These are phyloP conservation scores for Epizoanthus rinbou DNA, from an alignment of 92 coral and sea anemone genomes.

Conservation along the genomic window DNA sequence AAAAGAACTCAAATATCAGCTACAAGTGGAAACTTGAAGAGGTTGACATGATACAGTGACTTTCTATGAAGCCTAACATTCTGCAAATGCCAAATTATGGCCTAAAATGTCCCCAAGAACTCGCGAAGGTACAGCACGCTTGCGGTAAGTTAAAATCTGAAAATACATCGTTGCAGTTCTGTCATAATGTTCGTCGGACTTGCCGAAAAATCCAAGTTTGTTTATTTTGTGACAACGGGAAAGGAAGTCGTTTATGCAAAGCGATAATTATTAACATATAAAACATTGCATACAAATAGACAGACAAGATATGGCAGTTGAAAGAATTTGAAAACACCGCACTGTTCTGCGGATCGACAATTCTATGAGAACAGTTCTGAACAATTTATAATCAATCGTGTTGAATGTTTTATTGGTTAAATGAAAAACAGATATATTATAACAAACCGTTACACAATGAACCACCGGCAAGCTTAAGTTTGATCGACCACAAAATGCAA, in stretches of 20 bases:
- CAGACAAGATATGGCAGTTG: neutral
- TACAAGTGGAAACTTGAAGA: conserved; percentile 31
- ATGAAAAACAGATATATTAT: conserved; percentile 1
- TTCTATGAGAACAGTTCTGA: neutral
- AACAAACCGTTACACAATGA: neutral
- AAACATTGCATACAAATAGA: conserved; percentile 9
- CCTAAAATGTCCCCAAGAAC: neutral
- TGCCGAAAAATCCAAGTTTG: neutral
- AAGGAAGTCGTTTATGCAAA: conserved; percentile 17
- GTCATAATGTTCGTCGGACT: neutral
- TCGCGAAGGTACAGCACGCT: neutral
- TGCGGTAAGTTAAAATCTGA: neutral
- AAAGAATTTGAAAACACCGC: neutral
- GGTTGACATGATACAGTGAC: neutral
- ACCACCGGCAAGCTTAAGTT: conserved; percentile 28
- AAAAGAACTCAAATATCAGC: conserved; percentile 20
- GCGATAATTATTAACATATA: conserved; percentile 30
- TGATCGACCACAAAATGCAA: conserved; percentile 2
- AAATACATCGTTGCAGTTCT: neutral
- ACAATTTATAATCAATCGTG: conserved; percentile 2
- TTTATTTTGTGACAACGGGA: neutral
- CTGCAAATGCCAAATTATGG: neutral
- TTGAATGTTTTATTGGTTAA: conserved; percentile 15
- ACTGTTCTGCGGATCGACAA: neutral
- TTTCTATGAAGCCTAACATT: neutral